Evolutionary conservation across 2,113 vertebrate genomes (phyloP).

Genomic region (Haliaeetus leucogaster): DNA sequence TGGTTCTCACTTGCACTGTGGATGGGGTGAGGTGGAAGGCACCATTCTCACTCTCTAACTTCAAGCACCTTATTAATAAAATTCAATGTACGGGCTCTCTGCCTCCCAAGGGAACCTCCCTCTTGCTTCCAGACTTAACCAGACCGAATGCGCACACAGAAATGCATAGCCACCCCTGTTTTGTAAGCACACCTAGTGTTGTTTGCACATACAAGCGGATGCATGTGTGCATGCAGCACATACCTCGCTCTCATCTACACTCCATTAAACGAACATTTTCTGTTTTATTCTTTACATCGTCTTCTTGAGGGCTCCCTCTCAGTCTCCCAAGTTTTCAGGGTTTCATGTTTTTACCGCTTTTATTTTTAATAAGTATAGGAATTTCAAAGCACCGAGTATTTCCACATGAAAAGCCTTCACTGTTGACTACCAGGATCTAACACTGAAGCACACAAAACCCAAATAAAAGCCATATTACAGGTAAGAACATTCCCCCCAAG

Average conservation of each 20-base stretch:
- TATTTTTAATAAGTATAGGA: neutral
- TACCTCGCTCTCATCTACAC: too few relatives aligned
- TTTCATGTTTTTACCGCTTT: neutral
- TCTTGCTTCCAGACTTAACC: neutral
- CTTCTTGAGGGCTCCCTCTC: neutral
- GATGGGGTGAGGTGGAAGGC: neutral
- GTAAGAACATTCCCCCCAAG: neutral
- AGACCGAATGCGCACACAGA: accelerated
- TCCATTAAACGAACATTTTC: neutral
- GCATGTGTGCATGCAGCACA: too few relatives aligned
- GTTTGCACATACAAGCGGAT: too few relatives aligned
- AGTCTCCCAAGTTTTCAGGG: neutral
- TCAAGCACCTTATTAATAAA: neutral
- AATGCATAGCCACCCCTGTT: accelerated
- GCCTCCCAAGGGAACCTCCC: neutral
- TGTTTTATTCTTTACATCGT: neutral
- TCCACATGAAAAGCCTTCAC: neutral
- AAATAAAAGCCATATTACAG: neutral
- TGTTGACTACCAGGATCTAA: neutral
- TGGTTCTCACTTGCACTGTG: neutral
- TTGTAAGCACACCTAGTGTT: neutral
- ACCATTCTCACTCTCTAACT: neutral
- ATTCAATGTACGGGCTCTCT: neutral
- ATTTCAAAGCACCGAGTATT: neutral
- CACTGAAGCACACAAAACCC: neutral